Evolutionary conservation across 2,888 invertebrate species (phyloP).

Genomic region (Orthosia cruda): DNA sequence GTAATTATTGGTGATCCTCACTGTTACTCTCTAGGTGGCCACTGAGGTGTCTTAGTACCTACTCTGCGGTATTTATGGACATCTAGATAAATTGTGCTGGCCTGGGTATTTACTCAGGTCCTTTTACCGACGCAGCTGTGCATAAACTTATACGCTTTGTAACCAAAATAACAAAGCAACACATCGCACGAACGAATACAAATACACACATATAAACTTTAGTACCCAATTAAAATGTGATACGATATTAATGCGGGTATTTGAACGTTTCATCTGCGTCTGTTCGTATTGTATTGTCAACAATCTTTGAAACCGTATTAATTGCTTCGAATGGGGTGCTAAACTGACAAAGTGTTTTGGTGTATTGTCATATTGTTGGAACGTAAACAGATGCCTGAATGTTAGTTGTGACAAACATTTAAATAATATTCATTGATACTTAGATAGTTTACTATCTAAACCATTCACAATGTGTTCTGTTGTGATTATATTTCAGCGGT

Average conservation of each 20-base stretch:
- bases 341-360: constrained; percentile 6
- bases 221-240: constrained; percentile 34
- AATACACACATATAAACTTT: constrained; percentile 7
- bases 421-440: too few species aligned
- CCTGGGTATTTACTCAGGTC: neutral
- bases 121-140: neutral
- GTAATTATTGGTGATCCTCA: too few species aligned
- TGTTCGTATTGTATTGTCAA: constrained; percentile 31
- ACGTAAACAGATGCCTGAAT: neutral
- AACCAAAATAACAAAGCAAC: neutral
- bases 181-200: constrained; percentile 1
- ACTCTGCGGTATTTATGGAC: neutral
- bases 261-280: constrained; percentile 8
- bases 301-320: constrained; percentile 46
- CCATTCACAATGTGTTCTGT: neutral
- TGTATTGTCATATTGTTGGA: constrained; percentile 15
- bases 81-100: too few species aligned
- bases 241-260: constrained; percentile 23
- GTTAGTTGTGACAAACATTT: neutral
- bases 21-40: too few species aligned
- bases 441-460: too few species aligned
- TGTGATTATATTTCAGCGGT: neutral
- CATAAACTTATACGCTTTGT: neutral
- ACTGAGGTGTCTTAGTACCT: too few species aligned
- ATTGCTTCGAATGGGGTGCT: constrained; percentile 31